Conservation (phyloP, 37 sponge, comb jelly and placozoan species). For the Petrosia ficiformis region DNA sequence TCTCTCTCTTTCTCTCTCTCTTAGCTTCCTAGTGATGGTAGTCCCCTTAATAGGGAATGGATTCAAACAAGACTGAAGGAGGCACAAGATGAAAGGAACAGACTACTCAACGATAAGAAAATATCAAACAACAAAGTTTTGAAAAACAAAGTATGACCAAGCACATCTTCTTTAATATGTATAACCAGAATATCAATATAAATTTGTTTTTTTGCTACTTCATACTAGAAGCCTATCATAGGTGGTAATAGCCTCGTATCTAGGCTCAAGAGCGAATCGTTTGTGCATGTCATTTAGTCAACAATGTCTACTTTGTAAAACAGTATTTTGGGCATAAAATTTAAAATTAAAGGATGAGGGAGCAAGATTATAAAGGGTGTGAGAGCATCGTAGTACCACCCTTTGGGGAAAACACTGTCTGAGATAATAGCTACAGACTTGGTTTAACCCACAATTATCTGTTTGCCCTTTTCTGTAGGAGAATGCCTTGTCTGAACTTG, state of each 20-base stretch:
- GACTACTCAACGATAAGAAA: conserved; percentile 59
- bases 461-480: conserved; percentile 15
- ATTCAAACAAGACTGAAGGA: conserved; percentile 60
- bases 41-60: conserved; percentile 71
- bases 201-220: no score
- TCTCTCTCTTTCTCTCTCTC: background rate
- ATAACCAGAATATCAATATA: no score
- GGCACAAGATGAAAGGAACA: conserved; percentile 37
- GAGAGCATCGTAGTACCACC: no score
- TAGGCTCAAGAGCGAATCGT: no score
- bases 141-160: conserved; percentile 1
- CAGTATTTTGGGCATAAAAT: no score
- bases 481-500: conserved; percentile 69
- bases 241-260: no score
- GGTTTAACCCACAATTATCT: background rate
- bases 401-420: no score
- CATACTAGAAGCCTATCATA: no score
- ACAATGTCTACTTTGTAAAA: no score
- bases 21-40: conserved; percentile 69
- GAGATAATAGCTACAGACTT: background rate
- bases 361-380: no score
- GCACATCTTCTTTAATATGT: background rate
- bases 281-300: no score
- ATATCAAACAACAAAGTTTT: conserved; percentile 1
- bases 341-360: no score